Percentiles rank a stretch among this genome's conserved stretches.
These are phyloP conservation scores for Dreissena polymorpha DNA, from an alignment of 1,140 invertebrate genomes.

Conservation along the genomic window DNA sequence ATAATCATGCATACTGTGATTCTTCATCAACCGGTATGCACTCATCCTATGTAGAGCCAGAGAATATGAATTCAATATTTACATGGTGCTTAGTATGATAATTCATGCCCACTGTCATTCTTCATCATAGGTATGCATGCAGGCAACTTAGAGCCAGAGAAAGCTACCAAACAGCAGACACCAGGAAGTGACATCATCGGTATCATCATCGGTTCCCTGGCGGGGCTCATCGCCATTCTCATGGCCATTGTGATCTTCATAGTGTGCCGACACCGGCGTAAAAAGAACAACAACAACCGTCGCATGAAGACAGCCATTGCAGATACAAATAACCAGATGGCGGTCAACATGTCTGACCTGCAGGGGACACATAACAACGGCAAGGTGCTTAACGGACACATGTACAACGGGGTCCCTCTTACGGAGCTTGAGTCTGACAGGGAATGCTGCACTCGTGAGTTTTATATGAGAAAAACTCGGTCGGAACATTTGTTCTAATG, in stretches of 20 bases:
- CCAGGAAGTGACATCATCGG: slow-evolving; percentile 83
- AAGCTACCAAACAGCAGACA: slow-evolving; percentile 9
- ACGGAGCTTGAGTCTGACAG: slow-evolving; percentile 77
- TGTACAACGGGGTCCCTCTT: slow-evolving; percentile 80
- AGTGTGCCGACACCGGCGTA: slow-evolving; percentile 85
- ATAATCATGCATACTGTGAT: too few relatives aligned
- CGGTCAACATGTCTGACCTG: slow-evolving; percentile 62
- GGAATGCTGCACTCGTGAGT: slow-evolving; percentile 74
- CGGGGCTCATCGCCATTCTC: slow-evolving; percentile 86
- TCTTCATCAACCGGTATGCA: too few relatives aligned
- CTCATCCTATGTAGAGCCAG: too few relatives aligned
- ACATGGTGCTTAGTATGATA: too few relatives aligned
- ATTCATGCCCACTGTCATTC: too few relatives aligned
- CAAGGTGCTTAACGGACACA: slow-evolving; percentile 78
- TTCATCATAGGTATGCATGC: neutral
- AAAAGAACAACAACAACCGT: slow-evolving; percentile 87
- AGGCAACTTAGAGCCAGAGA: slow-evolving; percentile 13
- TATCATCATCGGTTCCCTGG: slow-evolving; percentile 87
- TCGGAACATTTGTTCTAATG: too few relatives aligned
- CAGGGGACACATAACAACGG: slow-evolving; percentile 60
- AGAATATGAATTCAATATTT: too few relatives aligned
- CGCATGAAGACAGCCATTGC: slow-evolving; percentile 54
- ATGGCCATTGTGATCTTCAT: slow-evolving; percentile 87
- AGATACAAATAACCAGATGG: slow-evolving; percentile 82
- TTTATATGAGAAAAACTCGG: too few relatives aligned